Conservation (phyloP, 2,113 vertebrate genomes). For the Odocoileus virginianus region DNA sequence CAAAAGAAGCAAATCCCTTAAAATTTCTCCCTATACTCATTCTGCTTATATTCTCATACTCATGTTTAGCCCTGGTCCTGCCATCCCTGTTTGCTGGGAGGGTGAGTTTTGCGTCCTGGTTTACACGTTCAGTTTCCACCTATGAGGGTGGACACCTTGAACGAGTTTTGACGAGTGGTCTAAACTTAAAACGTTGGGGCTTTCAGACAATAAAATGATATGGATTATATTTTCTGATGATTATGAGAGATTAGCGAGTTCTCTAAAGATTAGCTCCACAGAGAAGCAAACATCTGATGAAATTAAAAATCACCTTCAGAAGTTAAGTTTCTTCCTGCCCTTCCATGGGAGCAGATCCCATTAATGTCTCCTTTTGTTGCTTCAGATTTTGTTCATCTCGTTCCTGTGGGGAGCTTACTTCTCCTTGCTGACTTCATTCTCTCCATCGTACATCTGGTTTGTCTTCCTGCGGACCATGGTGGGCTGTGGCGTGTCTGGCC, state of each 20-base stretch:
- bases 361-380: neutral
- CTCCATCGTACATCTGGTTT: slow-evolving; percentile 93
- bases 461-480: slow-evolving; percentile 94
- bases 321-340: too few species aligned
- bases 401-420: slow-evolving; percentile 95
- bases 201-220: neutral
- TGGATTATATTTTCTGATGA: neutral
- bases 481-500: slow-evolving; percentile 91
- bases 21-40: neutral
- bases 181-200: neutral
- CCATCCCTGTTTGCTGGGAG: neutral
- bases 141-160: neutral
- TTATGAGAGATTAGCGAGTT: neutral
- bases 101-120: neutral
- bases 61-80: neutral
- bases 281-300: neutral
- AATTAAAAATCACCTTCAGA: neutral
- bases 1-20: neutral
- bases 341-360: neutral
- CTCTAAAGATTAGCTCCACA: neutral
- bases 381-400: slow-evolving; percentile 88
- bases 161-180: neutral
- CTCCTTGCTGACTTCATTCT: slow-evolving; percentile 93
- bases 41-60: neutral
- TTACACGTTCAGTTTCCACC: neutral